Evolutionary conservation across 2,797 vertebrate species (phyloP).

Genomic region (Adrianichthys oophorus): DNA sequence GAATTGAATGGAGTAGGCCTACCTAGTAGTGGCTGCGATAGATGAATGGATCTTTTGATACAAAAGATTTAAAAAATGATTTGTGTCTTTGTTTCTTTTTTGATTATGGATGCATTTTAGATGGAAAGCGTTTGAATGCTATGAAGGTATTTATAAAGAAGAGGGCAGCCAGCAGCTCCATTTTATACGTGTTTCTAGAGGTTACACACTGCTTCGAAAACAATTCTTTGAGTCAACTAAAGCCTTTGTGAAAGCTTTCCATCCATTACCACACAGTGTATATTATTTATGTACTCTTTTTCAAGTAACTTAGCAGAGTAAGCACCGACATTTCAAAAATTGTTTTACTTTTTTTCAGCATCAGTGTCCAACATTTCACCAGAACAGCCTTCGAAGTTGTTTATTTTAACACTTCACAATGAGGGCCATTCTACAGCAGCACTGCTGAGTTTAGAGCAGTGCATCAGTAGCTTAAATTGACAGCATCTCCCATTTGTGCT

Average conservation of each 20-base stretch:
- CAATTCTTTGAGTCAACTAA: too few relatives aligned
- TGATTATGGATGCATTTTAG: too few relatives aligned
- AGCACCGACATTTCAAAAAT: slow-evolving; percentile 65
- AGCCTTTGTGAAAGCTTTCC: slow-evolving; percentile 12
- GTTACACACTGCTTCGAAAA: slow-evolving; percentile 19
- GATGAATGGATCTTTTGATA: too few relatives aligned
- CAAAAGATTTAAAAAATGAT: too few relatives aligned
- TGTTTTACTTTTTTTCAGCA: slow-evolving; percentile 66
- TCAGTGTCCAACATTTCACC: not conserved
- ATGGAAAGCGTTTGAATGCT: slow-evolving; percentile 37
- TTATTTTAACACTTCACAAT: slow-evolving; percentile 44
- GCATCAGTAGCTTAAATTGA: slow-evolving; percentile 63
- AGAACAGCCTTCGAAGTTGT: slow-evolving; percentile 6
- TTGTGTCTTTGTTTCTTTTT: too few relatives aligned
- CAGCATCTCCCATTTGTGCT: slow-evolving; percentile 54
- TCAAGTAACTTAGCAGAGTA: slow-evolving; percentile 64
- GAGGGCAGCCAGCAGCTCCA: slow-evolving; percentile 36
- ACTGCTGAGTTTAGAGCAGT: slow-evolving; percentile 48
- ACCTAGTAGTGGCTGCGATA: too few relatives aligned
- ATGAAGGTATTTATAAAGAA: slow-evolving; percentile 43
- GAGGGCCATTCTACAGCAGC: slow-evolving; percentile 44
- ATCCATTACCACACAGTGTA: slow-evolving; percentile 63
- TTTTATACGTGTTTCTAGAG: too few relatives aligned
- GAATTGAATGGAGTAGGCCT: too few relatives aligned
- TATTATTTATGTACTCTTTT: slow-evolving; percentile 39